phyloP scores from a whole-genome alignment of 2,888 invertebrate species.

The Folsomia candida region DNA sequence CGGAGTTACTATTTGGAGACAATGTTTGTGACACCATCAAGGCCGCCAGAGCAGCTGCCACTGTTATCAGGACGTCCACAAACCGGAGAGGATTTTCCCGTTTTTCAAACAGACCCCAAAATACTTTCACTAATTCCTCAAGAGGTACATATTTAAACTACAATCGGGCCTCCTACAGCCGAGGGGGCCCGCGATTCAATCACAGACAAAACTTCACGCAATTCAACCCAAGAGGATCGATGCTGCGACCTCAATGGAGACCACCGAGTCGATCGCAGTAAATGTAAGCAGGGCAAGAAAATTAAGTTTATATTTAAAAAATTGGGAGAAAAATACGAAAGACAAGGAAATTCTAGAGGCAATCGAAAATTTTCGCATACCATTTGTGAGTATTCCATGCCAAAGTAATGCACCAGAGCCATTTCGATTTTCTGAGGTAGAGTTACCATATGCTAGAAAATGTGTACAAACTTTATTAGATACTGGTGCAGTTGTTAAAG shows the following conservation, averaged over 20 bases:
- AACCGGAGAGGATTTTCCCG: neutral
- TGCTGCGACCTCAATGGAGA: neutral
- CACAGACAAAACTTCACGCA: neutral
- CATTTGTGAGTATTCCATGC: neutral
- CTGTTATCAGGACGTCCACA: neutral
- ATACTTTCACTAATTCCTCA: too few species aligned
- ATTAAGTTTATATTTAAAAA: neutral
- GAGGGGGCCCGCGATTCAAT: neutral
- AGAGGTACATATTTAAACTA: neutral
- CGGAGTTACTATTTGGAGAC: neutral
- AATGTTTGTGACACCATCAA: neutral
- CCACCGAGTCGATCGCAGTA: neutral
- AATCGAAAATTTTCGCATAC: constrained; percentile 17
- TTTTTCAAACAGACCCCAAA: neutral
- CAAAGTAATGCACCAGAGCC: neutral
- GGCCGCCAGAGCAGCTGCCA: neutral
- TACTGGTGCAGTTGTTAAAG: neutral
- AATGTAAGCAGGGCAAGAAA: constrained; percentile 27
- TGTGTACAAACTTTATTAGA: neutral
- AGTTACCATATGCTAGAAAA: neutral
- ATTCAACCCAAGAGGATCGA: neutral
- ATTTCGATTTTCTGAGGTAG: neutral
- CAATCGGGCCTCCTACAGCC: neutral
- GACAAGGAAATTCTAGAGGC: constrained; percentile 11
- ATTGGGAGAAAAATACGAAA: constrained; percentile 18